Conservation (phyloP, 2,888 invertebrate species). For the Morpho helenor region DNA sequence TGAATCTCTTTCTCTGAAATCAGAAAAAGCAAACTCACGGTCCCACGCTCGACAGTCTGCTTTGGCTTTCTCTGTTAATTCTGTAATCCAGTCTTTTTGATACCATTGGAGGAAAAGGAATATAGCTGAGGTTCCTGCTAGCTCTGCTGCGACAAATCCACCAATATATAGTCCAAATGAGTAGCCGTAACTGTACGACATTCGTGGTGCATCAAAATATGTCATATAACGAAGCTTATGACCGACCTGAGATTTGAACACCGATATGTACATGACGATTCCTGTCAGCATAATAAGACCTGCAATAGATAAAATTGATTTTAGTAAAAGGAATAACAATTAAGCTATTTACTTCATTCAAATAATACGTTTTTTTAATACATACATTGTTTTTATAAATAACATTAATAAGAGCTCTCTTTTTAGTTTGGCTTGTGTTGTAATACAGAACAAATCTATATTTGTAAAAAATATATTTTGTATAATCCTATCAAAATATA, state of each 20-base stretch:
- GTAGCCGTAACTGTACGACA: constrained; percentile 93
- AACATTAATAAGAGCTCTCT: too few species aligned
- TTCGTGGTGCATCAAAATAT: constrained; percentile 86
- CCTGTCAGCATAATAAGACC: constrained; percentile 94
- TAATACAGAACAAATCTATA: too few species aligned
- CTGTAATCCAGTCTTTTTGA: constrained; percentile 81
- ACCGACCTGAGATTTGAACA: constrained; percentile 94
- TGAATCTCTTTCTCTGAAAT: constrained; percentile 68
- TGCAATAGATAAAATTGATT: constrained; percentile 55
- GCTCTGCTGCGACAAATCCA: constrained; percentile 90
- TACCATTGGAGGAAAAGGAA: constrained; percentile 92
- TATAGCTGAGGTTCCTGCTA: constrained; percentile 92
- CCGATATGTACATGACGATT: constrained; percentile 95
- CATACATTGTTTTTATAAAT: too few species aligned
- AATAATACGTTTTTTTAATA: too few species aligned
- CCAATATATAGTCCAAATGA: constrained; percentile 92
- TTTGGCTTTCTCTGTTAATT: constrained; percentile 71
- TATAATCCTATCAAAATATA: too few species aligned
- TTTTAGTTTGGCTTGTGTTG: too few species aligned
- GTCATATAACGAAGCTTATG: constrained; percentile 91
- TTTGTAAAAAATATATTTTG: too few species aligned
- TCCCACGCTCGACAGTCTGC: constrained; percentile 72
- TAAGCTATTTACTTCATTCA: too few species aligned
- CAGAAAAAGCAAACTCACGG: constrained; percentile 72
- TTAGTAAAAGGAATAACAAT: neutral